Conservation (phyloP, 1,140 invertebrate genomes). For the Drosophila prosaltans region DNA sequence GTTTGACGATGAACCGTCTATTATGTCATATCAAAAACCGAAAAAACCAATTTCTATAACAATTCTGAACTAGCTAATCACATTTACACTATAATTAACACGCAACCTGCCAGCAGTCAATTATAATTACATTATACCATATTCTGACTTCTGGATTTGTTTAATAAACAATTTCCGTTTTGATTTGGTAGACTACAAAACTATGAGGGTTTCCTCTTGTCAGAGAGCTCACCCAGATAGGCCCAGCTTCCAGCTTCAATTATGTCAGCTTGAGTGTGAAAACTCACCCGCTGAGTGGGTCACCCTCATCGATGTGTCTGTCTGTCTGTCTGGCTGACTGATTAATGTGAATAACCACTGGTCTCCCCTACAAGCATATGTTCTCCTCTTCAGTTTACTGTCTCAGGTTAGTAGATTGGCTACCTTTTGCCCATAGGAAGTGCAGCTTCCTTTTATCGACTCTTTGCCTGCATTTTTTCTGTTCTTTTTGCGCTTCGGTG, state of each 20-base stretch:
- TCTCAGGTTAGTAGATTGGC: slow-evolving; percentile 35
- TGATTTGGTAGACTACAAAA: slow-evolving; percentile 45
- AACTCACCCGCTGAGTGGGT: slow-evolving; percentile 46
- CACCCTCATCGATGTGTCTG: slow-evolving; percentile 3
- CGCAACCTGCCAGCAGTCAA: slow-evolving; percentile 53
- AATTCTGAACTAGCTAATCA: slow-evolving; percentile 27
- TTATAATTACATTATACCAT: slow-evolving; percentile 66
- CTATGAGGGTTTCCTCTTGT: slow-evolving; percentile 24
- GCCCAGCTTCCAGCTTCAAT: slow-evolving; percentile 42
- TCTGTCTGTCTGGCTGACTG: slow-evolving; percentile 5
- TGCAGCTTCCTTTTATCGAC: slow-evolving; percentile 58
- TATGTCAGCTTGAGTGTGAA: slow-evolving; percentile 65
- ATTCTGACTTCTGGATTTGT: slow-evolving; percentile 55
- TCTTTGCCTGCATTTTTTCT: slow-evolving; percentile 7
- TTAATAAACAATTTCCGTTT: slow-evolving; percentile 78
- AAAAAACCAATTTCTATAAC: slow-evolving; percentile 10
- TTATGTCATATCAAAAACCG: slow-evolving; percentile 38
- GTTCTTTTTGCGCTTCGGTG: slow-evolving; percentile 32
- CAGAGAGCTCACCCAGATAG: slow-evolving; percentile 12
- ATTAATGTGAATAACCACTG: slow-evolving; percentile 24
- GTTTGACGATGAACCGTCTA: slow-evolving; percentile 23
- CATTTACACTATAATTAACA: slow-evolving; percentile 39
- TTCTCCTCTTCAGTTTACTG: not conserved
- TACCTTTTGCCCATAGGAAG: slow-evolving; percentile 44
- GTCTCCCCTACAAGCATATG: not conserved